A percentile compares a stretch with the other conserved stretches of the same genome.
phyloP scores from a whole-genome alignment of 2,888 invertebrate species.

The Leptothorax acervorum region DNA sequence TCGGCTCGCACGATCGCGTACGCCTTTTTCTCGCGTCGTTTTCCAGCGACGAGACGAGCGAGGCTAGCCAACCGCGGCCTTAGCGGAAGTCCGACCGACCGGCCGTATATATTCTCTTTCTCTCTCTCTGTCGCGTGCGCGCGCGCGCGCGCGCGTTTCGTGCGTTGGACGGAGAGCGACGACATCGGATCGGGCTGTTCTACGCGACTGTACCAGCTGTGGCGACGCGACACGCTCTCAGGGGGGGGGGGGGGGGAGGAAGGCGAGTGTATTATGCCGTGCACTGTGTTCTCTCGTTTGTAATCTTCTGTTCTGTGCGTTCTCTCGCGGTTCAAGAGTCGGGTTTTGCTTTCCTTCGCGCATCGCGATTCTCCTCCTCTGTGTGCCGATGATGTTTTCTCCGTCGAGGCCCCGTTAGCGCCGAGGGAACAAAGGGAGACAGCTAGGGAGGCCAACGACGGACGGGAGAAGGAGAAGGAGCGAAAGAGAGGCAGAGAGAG shows the following conservation, averaged over 20 bases:
- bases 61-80: constrained; percentile 34
- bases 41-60: constrained; percentile 29
- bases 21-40: constrained; percentile 8
- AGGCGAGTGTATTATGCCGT: constrained; percentile 32
- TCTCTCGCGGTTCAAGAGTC: background rate
- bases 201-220: constrained; percentile 44
- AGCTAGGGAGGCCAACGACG: constrained; percentile 29
- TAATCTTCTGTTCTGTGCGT: constrained; percentile 33
- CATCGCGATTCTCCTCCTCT: constrained; percentile 32
- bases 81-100: constrained; percentile 21
- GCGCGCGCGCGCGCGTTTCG: constrained; percentile 5
- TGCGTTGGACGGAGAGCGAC: constrained; percentile 26
- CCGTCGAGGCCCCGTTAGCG: constrained; percentile 52
- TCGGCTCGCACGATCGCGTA: background rate
- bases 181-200: constrained; percentile 12
- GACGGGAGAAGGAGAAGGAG: constrained; percentile 41
- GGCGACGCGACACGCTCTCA: constrained; percentile 21
- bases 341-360: constrained; percentile 21
- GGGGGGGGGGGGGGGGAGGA: background rate
- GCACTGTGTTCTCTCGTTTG: constrained; percentile 23
- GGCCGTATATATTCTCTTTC: constrained; percentile 2
- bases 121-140: background rate
- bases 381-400: constrained; percentile 55
- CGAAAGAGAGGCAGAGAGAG: constrained; percentile 61
- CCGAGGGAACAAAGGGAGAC: constrained; percentile 67